Evolutionary conservation across 2,113 vertebrate genomes (phyloP).

Genomic region (Cynopterus brachyotis): DNA sequence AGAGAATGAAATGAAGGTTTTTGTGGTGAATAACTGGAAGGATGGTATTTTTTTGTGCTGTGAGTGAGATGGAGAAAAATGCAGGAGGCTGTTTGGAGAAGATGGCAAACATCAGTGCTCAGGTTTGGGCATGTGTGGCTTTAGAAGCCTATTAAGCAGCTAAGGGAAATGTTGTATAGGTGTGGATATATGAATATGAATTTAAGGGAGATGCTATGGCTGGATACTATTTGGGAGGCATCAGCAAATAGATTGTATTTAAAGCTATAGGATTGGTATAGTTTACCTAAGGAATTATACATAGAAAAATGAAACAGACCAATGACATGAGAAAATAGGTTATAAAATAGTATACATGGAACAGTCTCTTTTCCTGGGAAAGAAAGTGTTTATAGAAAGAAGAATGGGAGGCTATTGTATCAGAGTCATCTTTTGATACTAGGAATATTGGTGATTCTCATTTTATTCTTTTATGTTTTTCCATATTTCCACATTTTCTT

Average conservation of each 20-base stretch:
- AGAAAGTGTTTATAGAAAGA: slow-evolving; percentile 29
- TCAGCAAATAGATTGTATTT: background rate
- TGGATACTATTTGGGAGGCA: background rate
- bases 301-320: background rate
- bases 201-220: background rate
- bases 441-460: slow-evolving; percentile 14
- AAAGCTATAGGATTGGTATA: background rate
- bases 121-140: background rate
- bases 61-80: background rate
- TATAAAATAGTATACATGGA: background rate
- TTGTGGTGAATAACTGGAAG: background rate
- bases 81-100: background rate
- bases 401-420: background rate
- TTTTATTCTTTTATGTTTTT: slow-evolving; percentile 35
- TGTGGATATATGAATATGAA: background rate
- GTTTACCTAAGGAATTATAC: background rate
- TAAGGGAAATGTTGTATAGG: background rate
- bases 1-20: background rate
- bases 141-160: background rate
- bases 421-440: background rate
- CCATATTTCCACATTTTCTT: background rate
- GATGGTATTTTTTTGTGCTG: background rate
- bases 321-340: background rate
- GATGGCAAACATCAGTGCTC: background rate
- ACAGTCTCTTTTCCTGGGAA: background rate